Conservation (phyloP, 1,140 invertebrate genomes). For the Macrostomum lignano region DNA sequence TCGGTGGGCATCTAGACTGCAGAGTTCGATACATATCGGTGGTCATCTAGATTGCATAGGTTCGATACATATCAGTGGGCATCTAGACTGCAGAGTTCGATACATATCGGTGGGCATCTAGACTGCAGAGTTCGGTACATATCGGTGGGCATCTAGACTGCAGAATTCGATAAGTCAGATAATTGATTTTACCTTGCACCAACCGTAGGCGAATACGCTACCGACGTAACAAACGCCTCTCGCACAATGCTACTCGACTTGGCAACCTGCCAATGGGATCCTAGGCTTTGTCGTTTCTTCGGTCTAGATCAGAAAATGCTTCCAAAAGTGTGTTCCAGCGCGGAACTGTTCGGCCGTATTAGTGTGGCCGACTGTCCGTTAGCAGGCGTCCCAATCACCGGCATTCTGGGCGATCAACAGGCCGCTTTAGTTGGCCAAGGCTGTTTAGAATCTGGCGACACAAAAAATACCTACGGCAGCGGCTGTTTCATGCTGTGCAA, state of each 20-base stretch:
- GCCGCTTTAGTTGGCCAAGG: constrained; percentile 72
- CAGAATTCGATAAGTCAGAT: too few relatives aligned
- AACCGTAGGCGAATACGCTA: constrained; percentile 60
- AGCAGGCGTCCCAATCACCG: constrained; percentile 54
- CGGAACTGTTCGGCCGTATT: constrained; percentile 55
- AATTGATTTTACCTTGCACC: too few relatives aligned
- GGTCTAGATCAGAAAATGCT: constrained; percentile 53
- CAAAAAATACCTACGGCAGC: constrained; percentile 81
- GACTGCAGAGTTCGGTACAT: too few relatives aligned
- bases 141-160: too few relatives aligned
- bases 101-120: too few relatives aligned
- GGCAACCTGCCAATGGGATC: constrained; percentile 55
- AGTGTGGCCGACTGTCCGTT: constrained; percentile 33
- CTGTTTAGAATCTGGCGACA: constrained; percentile 56
- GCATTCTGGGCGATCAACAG: constrained; percentile 70
- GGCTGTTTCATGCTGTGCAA: constrained; percentile 86
- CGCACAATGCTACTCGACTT: constrained; percentile 83
- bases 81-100: too few relatives aligned
- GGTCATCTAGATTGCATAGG: too few relatives aligned
- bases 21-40: too few relatives aligned
- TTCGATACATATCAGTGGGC: too few relatives aligned
- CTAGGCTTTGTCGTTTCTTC: constrained; percentile 43
- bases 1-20: too few relatives aligned
- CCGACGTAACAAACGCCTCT: constrained; percentile 84
- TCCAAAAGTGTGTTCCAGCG: constrained; percentile 56